phyloP scores from a whole-genome alignment of 1,140 invertebrate genomes.

The Drosophila saltans region DNA sequence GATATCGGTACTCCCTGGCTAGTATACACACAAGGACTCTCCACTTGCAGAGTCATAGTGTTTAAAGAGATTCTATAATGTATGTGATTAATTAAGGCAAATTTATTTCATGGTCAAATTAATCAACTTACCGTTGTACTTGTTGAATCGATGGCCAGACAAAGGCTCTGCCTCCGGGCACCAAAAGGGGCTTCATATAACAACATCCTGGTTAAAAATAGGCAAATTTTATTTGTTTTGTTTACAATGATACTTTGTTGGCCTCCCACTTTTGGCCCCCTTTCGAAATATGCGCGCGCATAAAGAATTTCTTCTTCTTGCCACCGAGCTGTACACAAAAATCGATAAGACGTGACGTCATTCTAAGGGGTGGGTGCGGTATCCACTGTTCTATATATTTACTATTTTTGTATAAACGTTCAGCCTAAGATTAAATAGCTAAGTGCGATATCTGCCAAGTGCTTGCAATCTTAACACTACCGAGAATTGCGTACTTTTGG shows the following conservation, averaged over 20 bases:
- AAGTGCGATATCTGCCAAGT: not conserved
- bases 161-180: constrained; percentile 97
- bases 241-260: constrained; percentile 46
- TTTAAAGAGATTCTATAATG: constrained; percentile 93
- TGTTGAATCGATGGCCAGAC: constrained; percentile 97
- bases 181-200: constrained; percentile 94
- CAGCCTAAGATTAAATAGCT: constrained; percentile 1
- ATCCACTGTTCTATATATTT: constrained; percentile 39
- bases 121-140: constrained; percentile 91
- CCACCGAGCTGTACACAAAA: constrained; percentile 59
- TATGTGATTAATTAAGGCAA: not conserved
- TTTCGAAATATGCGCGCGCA: constrained; percentile 41
- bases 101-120: constrained; percentile 28
- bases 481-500: not conserved
- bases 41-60: constrained; percentile 97
- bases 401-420: not conserved
- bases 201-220: constrained; percentile 90
- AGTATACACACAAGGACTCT: constrained; percentile 96
- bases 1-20: constrained; percentile 98
- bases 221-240: constrained; percentile 28
- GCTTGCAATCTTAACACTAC: not conserved
- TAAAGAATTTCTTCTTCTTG: constrained; percentile 19
- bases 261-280: not conserved
- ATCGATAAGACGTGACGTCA: constrained; percentile 76
- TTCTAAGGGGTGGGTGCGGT: constrained; percentile 41